Percentiles rank a stretch among this genome's conserved stretches.
These are phyloP conservation scores for Clarias fuscus DNA, from an alignment of 2,797 vertebrate species.

Conservation along the genomic window DNA sequence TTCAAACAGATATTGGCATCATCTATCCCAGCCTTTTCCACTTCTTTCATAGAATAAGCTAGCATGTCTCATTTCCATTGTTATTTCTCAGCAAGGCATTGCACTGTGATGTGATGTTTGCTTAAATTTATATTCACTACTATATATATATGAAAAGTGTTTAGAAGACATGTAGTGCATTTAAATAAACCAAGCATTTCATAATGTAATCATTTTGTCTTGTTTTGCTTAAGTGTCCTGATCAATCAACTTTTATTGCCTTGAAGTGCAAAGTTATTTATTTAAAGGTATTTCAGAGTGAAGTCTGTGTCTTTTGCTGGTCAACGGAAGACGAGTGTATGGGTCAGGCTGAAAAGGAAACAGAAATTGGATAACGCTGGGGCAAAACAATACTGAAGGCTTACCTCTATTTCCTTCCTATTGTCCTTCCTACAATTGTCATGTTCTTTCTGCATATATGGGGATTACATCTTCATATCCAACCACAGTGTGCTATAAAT, in stretches of 20 bases:
- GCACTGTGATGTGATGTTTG: slow-evolving; percentile 2
- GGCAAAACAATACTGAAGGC: slow-evolving; percentile 18
- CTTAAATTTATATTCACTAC: not conserved
- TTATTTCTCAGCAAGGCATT: slow-evolving; percentile 48
- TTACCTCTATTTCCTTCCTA: slow-evolving; percentile 30
- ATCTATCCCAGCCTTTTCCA: slow-evolving; percentile 26
- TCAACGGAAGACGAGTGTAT: slow-evolving; percentile 1
- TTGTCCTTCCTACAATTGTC: not conserved
- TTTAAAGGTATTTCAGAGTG: not conserved
- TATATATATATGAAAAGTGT: slow-evolving; percentile 20
- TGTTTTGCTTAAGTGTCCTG: slow-evolving; percentile 43
- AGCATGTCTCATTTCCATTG: slow-evolving; percentile 31
- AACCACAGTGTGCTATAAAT: not conserved
- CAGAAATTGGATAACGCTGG: not conserved
- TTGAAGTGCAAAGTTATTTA: slow-evolving; percentile 28
- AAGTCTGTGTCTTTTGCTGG: not conserved
- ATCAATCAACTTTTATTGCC: slow-evolving; percentile 62
- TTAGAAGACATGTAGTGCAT: slow-evolving; percentile 48
- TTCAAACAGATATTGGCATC: slow-evolving; percentile 6
- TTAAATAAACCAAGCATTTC: slow-evolving; percentile 34
- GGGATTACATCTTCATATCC: not conserved
- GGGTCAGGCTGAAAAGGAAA: slow-evolving; percentile 22
- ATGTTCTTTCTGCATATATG: not conserved
- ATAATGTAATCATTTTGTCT: slow-evolving; percentile 35
- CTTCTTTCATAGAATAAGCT: slow-evolving; percentile 63